phyloP scores from a whole-genome alignment of 1,140 invertebrate genomes.

The Nixonia krombeini region DNA sequence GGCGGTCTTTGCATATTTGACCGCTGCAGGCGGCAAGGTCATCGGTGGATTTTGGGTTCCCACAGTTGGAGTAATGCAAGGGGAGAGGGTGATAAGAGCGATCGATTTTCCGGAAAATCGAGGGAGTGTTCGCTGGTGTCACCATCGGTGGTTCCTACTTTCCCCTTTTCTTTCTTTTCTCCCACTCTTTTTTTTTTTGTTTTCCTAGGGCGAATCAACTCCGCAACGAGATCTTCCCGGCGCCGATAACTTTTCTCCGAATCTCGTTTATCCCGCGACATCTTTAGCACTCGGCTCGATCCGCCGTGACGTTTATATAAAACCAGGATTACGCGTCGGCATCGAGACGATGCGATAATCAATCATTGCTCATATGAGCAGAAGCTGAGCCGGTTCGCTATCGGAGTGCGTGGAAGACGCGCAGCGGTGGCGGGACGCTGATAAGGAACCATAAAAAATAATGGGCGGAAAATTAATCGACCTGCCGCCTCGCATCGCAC shows the following conservation, averaged over 20 bases:
- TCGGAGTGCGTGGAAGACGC: constrained; percentile 27
- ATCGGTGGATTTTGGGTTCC: too few relatives aligned
- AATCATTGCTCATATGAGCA: constrained; percentile 53
- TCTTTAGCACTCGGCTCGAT: constrained; percentile 60
- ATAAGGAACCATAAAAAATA: constrained; percentile 69
- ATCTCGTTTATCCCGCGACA: constrained; percentile 51
- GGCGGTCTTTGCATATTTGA: background rate
- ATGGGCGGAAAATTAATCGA: constrained; percentile 71
- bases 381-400: constrained; percentile 39
- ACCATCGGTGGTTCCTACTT: too few relatives aligned
- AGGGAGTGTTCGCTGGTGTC: too few relatives aligned
- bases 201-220: too few relatives aligned
- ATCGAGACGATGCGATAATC: constrained; percentile 58
- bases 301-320: constrained; percentile 63
- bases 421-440: constrained; percentile 34
- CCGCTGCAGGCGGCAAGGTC: too few relatives aligned
- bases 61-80: too few relatives aligned
- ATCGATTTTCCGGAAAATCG: too few relatives aligned
- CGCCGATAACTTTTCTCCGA: constrained; percentile 15
- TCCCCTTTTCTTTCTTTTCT: too few relatives aligned
- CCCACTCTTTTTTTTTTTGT: too few relatives aligned
- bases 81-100: too few relatives aligned
- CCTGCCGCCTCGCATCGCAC: constrained; percentile 62
- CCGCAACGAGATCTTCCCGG: too few relatives aligned
- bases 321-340: constrained; percentile 38